A percentile compares a stretch with the other conserved stretches of the same genome.
These are phyloP conservation scores for Phyto melanocephala DNA, from an alignment of 2,888 invertebrate genomes.

Conservation along the genomic window DNA sequence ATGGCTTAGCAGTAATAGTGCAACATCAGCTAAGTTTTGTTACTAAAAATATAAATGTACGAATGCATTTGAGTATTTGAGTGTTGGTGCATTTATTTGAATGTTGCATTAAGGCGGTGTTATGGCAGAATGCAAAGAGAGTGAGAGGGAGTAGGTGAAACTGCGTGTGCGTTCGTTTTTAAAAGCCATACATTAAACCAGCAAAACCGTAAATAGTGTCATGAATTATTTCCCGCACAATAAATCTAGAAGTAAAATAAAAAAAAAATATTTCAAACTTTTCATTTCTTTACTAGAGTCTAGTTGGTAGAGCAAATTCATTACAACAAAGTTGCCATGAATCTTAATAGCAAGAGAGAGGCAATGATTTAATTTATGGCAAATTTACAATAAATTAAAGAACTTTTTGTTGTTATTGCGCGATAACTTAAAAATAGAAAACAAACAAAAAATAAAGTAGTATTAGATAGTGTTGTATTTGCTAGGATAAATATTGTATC, in stretches of 20 bases:
- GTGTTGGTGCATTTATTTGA: not conserved
- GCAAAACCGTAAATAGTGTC: constrained; percentile 63
- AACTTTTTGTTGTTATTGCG: constrained; percentile 46
- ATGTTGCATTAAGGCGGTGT: constrained; percentile 11
- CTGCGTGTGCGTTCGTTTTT: constrained; percentile 62
- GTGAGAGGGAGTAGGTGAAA: constrained; percentile 41
- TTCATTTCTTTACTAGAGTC: not conserved
- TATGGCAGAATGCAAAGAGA: not conserved
- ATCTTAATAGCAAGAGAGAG: constrained; percentile 67
- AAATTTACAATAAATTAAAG: constrained; percentile 72
- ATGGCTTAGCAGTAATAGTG: constrained; percentile 29
- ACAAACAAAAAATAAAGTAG: not conserved
- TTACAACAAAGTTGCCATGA: constrained; percentile 64
- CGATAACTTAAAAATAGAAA: not conserved
- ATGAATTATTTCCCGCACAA: constrained; percentile 67
- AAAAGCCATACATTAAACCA: constrained; percentile 41
- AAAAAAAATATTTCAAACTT: constrained; percentile 23
- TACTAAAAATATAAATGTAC: not conserved
- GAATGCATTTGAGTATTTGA: not conserved
- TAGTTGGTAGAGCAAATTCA: constrained; percentile 37
- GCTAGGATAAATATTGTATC: constrained; percentile 11
- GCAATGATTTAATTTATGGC: constrained; percentile 75
- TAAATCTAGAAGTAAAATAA: constrained; percentile 60
- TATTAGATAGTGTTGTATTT: constrained; percentile 1
- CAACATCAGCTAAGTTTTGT: constrained; percentile 20